Conservation (phyloP, 2,888 invertebrate species). For the Endomychus coccineus region DNA sequence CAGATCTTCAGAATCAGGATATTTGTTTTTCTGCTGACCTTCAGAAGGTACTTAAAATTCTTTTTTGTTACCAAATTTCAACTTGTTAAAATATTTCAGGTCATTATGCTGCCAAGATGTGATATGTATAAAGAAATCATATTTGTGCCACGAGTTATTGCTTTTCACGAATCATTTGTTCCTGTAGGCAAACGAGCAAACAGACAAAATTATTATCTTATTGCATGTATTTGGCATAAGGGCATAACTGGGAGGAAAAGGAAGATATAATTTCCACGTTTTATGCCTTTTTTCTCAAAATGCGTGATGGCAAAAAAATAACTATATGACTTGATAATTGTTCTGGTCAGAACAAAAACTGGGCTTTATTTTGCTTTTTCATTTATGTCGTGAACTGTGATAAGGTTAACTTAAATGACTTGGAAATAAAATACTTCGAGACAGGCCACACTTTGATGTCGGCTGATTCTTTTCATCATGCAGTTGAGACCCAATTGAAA, state of each 20-base stretch:
- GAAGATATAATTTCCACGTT: neutral
- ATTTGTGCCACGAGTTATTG: neutral
- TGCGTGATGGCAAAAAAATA: neutral
- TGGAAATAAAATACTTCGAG: constrained; percentile 23
- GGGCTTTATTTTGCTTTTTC: constrained; percentile 1
- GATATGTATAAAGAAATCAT: too few species aligned
- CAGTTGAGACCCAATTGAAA: too few species aligned
- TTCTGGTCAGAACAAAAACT: constrained; percentile 2
- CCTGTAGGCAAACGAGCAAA: neutral
- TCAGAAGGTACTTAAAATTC: neutral
- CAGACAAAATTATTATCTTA: neutral
- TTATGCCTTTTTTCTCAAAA: neutral
- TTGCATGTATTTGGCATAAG: neutral
- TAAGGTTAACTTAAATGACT: neutral
- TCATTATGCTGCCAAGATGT: too few species aligned
- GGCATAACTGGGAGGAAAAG: neutral
- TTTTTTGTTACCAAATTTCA: too few species aligned
- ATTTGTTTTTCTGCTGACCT: too few species aligned
- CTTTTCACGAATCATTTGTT: neutral
- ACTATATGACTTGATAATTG: constrained; percentile 2
- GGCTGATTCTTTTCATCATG: constrained; percentile 39
- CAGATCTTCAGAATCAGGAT: too few species aligned
- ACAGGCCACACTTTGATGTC: constrained; percentile 24
- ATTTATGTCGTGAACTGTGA: constrained; percentile 2
- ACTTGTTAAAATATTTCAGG: too few species aligned